Evolutionary conservation across 2,113 vertebrate genomes (phyloP), one percentile per base, ranked within the genome.

Genomic region (Hemicordylus capensis): DNA sequence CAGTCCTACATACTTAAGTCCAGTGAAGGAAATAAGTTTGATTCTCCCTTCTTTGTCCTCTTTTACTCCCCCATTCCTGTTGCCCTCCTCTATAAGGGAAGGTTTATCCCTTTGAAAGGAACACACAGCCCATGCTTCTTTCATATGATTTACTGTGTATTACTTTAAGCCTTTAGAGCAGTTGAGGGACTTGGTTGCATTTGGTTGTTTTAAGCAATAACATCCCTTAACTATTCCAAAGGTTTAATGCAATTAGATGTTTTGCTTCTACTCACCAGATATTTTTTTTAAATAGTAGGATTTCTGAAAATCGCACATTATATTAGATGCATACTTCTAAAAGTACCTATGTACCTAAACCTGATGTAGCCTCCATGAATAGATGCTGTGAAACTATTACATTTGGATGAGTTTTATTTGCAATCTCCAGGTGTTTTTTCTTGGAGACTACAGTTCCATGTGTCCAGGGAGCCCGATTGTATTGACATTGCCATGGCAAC

Each of bases 401-500:
- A 15, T 76, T 69, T 44, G 34, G 54, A 69, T 44, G 56, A 69
- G 63, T 90, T 66, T 74, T 79, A 81, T 91, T 81, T 89, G 76
- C 89, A 70, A 80, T 93, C 87, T 90, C 83, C 81, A 88, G 89
- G 76, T 88, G 78, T 88, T 92, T 94, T n/a, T 92, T 89, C 82
- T 88, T 90, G 64, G 90, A 70, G 88, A 88, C 86, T 85, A 82
- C 46, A 89, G 83, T 93, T 89, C 88, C 67, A 58, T 48, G 9
- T 82, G 78, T 82, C 69, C 64, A 82, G 86, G 84, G 88, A 88
- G 83, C 59, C 0, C 22, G 73, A 79, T 58, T 10, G 9, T 91
- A 94, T 94, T 93, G 93, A 93, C 86, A 92, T 90, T 93, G 92
- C 94, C 92, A 93, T 93, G 90, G 88, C 87, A 94, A 95, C 94